phyloP scores from a whole-genome alignment of 2,113 vertebrate species.

The Ascaphus truei region DNA sequence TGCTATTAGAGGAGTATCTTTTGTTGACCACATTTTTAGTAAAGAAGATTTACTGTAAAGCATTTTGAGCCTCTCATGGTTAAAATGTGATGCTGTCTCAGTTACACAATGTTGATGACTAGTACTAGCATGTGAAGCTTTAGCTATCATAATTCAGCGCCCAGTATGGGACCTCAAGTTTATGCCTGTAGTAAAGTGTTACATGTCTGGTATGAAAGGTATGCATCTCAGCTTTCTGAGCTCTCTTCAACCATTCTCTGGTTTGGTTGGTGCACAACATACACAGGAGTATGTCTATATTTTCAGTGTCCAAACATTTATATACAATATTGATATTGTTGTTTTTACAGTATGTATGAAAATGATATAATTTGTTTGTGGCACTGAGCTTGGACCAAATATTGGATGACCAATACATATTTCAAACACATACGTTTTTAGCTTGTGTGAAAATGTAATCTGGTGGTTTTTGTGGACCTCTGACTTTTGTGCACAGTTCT shows the following conservation, averaged over 20 bases:
- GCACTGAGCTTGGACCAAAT: too few species aligned
- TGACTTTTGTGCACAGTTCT: too few species aligned
- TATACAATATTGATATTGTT: slow-evolving; percentile 3
- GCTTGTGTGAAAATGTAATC: too few species aligned
- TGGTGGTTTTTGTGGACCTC: too few species aligned
- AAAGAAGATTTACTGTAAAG: slow-evolving; percentile 6
- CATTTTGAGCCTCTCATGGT: neutral
- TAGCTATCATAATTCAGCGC: neutral
- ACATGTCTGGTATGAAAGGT: slow-evolving; percentile 24
- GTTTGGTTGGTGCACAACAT: slow-evolving; percentile 5
- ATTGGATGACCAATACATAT: too few species aligned
- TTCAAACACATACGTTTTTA: too few species aligned
- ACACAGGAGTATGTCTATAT: neutral
- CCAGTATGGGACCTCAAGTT: neutral
- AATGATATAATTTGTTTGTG: slow-evolving; percentile 9
- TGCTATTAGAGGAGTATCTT: neutral
- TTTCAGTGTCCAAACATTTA: neutral
- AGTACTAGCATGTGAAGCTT: neutral
- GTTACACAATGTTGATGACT: neutral
- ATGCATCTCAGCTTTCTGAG: slow-evolving; percentile 21
- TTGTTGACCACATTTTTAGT: slow-evolving; percentile 1
- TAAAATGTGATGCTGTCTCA: neutral
- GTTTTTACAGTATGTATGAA: neutral
- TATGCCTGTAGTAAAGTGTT: slow-evolving; percentile 12
- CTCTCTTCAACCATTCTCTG: neutral